Base-by-base conservation (phyloP, 2,888 invertebrate genomes). In the Teinopalpus imperialis region DNA sequence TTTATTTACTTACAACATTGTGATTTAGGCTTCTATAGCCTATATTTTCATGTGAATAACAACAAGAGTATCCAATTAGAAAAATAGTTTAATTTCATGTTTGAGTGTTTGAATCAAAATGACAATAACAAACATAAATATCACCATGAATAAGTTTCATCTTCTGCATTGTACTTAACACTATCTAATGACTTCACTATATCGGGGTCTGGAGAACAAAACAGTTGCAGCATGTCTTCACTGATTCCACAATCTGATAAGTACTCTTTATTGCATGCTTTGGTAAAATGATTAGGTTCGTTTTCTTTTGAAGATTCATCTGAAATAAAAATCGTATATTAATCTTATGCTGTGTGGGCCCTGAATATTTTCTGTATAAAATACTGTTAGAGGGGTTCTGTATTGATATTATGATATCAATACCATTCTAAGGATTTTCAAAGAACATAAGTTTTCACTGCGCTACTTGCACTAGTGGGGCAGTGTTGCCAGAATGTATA, bases 211-310 rank as follows among this genome's bases (percentile, higher is more conserved):
- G 91, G 68, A 0, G 90, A 90, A 66, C 94, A 94, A 74, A 94
- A 93, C 47, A 90, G 88, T 55, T 91, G 90, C n/a, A 94, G 74
- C 66, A 93, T 82, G 13, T 85, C 81, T 3, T 90, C 77, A 52
- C 82, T 91, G 18, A 97, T 87, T 3, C 97, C 97, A 69, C 96
- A 96, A 73, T 97, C 97, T 0, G 94, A 94, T n/a, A 97, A 89
- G 78, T 95, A 96, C 76, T 95, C 95, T 63, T 94, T 92, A 35
- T 93, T 93, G 79, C 97, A 97, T 1, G 94, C 93, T 68, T 80
- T 90, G 58, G 81, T 82, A 56, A 83, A 90, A 60, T 85, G 77
- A 57, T 82, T 89, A 8, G 89, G 80, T 41, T 82, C 79, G 39
- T 90, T 82, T 48, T 82, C 80, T 63, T 88, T 89, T n/a, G 80